Conservation (phyloP, 2,113 vertebrate species). For the Azemiops feae region DNA sequence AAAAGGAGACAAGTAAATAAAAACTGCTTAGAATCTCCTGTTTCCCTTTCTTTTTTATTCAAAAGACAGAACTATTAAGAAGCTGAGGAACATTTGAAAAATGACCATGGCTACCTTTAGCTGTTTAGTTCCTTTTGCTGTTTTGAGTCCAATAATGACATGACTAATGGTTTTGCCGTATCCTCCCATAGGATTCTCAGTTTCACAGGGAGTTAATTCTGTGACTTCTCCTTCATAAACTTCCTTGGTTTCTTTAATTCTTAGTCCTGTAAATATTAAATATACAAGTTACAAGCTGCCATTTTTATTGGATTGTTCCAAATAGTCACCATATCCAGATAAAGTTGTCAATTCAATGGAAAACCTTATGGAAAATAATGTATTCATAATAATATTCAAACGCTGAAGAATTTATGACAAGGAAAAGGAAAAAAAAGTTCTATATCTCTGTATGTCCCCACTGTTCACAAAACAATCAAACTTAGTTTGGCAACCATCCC, state of each 20-base stretch:
- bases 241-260: constrained; percentile 98
- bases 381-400: neutral
- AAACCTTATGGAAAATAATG: neutral
- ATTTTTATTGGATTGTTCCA: neutral
- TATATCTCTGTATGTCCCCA: too few relatives aligned
- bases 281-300: neutral
- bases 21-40: neutral
- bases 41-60: neutral
- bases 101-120: constrained; percentile 79
- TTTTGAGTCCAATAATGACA: constrained; percentile 95
- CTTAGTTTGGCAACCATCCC: neutral
- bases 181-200: constrained; percentile 97
- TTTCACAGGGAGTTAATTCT: constrained; percentile 95
- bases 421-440: neutral
- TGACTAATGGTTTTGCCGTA: constrained; percentile 99
- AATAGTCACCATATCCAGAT: neutral
- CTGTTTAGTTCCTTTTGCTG: constrained; percentile 96
- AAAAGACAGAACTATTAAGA: neutral
- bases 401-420: neutral
- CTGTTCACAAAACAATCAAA: neutral
- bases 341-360: neutral
- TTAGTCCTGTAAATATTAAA: constrained; percentile 77
- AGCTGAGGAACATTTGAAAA: neutral
- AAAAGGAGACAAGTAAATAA: neutral
- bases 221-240: constrained; percentile 99